Percentiles rank a stretch among this genome's conserved stretches.
phyloP scores from a whole-genome alignment of 2,888 invertebrate genomes.

The Agrochola litura region DNA sequence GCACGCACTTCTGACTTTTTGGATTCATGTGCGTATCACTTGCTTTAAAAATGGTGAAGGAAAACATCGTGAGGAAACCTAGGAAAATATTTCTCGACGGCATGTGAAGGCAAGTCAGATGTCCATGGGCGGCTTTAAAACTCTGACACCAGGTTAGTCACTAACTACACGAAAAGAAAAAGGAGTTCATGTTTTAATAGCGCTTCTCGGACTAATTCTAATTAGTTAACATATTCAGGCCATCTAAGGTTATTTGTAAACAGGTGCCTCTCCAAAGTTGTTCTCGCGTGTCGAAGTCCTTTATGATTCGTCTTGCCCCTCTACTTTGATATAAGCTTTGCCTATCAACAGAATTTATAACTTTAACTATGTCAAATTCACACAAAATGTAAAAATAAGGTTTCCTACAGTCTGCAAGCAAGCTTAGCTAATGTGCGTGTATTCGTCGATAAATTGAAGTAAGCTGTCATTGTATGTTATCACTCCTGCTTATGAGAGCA shows the following conservation, averaged over 20 bases:
- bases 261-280: background rate
- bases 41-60: too few species aligned
- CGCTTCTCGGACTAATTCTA: background rate
- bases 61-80: too few species aligned
- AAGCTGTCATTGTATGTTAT: slow-evolving; percentile 74
- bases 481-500: slow-evolving; percentile 56
- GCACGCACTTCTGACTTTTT: too few species aligned
- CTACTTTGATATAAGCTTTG: background rate
- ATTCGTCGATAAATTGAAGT: slow-evolving; percentile 74
- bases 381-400: slow-evolving; percentile 1
- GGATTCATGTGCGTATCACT: too few species aligned
- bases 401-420: background rate
- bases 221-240: background rate
- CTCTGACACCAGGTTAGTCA: too few species aligned
- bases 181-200: background rate
- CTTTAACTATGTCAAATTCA: background rate
- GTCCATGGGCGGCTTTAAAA: too few species aligned
- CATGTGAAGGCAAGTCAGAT: too few species aligned
- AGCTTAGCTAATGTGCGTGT: slow-evolving; percentile 62
- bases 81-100: too few species aligned
- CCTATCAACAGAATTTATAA: background rate
- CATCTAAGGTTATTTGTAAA: background rate
- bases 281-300: background rate
- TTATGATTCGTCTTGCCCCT: background rate
- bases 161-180: too few species aligned